Percentiles rank a stretch among this genome's conserved stretches.
Evolutionary conservation across 1,140 invertebrate species (phyloP).

Genomic region (Theocolax elegans): DNA sequence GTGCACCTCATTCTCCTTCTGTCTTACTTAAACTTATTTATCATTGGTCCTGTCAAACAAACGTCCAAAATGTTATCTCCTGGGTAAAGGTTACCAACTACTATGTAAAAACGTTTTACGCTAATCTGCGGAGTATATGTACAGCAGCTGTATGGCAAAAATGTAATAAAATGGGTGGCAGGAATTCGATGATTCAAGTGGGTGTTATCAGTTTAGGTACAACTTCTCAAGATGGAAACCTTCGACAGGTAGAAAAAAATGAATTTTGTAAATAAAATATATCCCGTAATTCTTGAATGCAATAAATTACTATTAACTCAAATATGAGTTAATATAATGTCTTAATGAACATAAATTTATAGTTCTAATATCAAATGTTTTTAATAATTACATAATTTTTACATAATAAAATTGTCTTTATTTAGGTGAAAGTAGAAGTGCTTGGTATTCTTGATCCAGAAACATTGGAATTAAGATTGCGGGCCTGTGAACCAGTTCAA

Average conservation of each 20-base stretch:
- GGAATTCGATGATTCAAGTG: slow-evolving; percentile 70
- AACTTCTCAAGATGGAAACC: slow-evolving; percentile 83
- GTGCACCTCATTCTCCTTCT: slow-evolving; percentile 81
- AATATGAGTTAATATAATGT: neutral
- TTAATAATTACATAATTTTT: no score
- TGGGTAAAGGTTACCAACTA: slow-evolving; percentile 87
- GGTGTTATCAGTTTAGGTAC: slow-evolving; percentile 91
- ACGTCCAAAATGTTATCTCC: slow-evolving; percentile 85
- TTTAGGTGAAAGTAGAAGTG: slow-evolving; percentile 85
- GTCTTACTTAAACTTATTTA: slow-evolving; percentile 86
- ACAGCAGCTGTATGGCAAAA: slow-evolving; percentile 83
- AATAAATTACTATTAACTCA: no score
- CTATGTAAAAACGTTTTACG: slow-evolving; percentile 82
- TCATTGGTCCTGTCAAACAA: slow-evolving; percentile 91
- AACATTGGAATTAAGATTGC: slow-evolving; percentile 78
- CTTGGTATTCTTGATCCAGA: slow-evolving; percentile 83
- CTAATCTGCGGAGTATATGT: slow-evolving; percentile 81
- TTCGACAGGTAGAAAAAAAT: slow-evolving; percentile 70
- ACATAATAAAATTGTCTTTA: neutral
- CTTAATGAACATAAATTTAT: slow-evolving; percentile 2
- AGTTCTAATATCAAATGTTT: slow-evolving; percentile 9
- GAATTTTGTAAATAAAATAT: no score
- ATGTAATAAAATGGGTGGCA: slow-evolving; percentile 76
- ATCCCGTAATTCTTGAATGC: no score
- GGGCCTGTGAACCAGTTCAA: slow-evolving; percentile 82